These are phyloP conservation scores for Steinernema scapterisci DNA, from an alignment of 2,888 invertebrate genomes.

Conservation along the genomic window DNA sequence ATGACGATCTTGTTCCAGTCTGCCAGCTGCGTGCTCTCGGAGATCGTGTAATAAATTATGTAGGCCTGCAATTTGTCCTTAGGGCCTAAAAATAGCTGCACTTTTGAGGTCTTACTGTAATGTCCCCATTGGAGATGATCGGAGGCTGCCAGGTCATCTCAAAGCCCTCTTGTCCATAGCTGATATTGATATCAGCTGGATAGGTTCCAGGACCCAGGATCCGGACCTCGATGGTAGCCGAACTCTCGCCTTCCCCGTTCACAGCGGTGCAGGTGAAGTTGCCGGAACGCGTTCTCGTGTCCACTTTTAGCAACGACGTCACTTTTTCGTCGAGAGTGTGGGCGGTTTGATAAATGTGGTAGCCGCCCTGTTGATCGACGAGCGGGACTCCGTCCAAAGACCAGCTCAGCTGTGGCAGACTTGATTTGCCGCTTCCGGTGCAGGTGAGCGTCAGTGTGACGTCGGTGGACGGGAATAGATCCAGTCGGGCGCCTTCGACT, in stretches of 20 bases:
- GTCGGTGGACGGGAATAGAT: slow-evolving; percentile 24
- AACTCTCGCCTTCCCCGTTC: slow-evolving; percentile 47
- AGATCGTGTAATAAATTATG: slow-evolving; percentile 49
- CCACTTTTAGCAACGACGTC: slow-evolving; percentile 4
- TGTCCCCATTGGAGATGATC: slow-evolving; percentile 49
- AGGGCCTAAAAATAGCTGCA: slow-evolving; percentile 39
- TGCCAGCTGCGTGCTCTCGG: slow-evolving; percentile 47
- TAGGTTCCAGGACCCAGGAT: slow-evolving; percentile 50
- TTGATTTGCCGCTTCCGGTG: slow-evolving; percentile 26
- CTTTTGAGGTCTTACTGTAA: slow-evolving; percentile 41
- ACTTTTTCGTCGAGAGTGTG: slow-evolving; percentile 28
- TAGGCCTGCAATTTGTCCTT: too few species aligned
- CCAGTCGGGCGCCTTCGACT: slow-evolving; percentile 15
- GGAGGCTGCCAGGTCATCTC: slow-evolving; percentile 54
- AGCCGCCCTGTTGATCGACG: slow-evolving; percentile 14
- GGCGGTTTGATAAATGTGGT: slow-evolving; percentile 31
- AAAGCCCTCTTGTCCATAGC: slow-evolving; percentile 41
- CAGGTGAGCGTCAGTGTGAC: slow-evolving; percentile 25
- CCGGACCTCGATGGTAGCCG: slow-evolving; percentile 42
- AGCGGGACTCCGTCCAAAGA: slow-evolving; percentile 22
- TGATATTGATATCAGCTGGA: slow-evolving; percentile 47
- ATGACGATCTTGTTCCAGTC: slow-evolving; percentile 52
- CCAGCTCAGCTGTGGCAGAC: slow-evolving; percentile 18
- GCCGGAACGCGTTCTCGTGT: slow-evolving; percentile 48
- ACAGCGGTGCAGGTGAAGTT: slow-evolving; percentile 47